Base-by-base conservation (phyloP, 2,113 vertebrate species). In the Craseonycteris thonglongyai region DNA sequence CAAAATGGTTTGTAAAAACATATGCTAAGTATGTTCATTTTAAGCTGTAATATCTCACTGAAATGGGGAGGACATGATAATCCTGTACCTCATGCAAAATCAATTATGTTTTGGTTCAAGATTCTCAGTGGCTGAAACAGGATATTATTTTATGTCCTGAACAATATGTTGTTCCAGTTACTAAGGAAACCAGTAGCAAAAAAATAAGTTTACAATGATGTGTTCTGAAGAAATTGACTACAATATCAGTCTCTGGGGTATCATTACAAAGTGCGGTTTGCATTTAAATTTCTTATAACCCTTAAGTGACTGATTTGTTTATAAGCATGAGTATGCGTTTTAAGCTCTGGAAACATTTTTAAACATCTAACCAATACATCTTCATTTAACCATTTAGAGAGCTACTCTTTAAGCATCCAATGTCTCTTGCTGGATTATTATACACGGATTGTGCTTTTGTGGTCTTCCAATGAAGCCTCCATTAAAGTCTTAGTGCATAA, bases 131-230 rank as follows among this genome's bases (percentile, higher is more conserved):
- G 95, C 95, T 97, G 96, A 98, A 98, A 98, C 96, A 98, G 97
- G 96, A 98, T 98, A 98, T 98, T 97, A 98, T 98, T 98, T 98
- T 97, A 96, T 98, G 96, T 98, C 97, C 97, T 90, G 90, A 98
- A 98, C 96, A 98, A 97, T 97, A 97, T 97, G 97, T 98, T 97
- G 91, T 97, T 98, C 93, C 96, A 97, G 98, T 98, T 98, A 98
- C 98, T 98, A 98, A 97, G 98, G 98, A 98, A 98, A 98, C 98
- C 96, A 96, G 95, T 90, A 97, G 92, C 90, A 98, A 97, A 98
- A 98, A 98, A 93, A 93, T 95, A 98, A 98, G 97, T 98, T 97
- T 97, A 97, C 97, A 97, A 96, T 90, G 89, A 96, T 98, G 95
- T 91, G 97, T 97, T 97, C 94, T 97, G 95, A 97, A 98, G 96